Percentiles rank a stretch among this genome's conserved stretches.
These are phyloP conservation scores for Galagoides demidoff DNA, from an alignment of 2,797 vertebrate genomes.

Conservation along the genomic window DNA sequence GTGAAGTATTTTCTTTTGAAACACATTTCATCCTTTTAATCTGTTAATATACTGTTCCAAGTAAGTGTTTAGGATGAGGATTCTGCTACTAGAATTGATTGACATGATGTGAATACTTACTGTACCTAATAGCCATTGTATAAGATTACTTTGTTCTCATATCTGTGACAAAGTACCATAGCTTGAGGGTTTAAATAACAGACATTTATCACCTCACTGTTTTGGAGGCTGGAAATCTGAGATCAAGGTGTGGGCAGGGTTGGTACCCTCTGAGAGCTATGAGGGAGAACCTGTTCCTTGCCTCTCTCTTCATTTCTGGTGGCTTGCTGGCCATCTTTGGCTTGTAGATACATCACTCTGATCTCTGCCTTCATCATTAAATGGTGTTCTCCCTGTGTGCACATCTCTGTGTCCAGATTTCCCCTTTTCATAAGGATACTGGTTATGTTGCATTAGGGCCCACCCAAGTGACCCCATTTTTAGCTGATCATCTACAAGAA, in stretches of 20 bases:
- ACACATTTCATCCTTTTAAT: slow-evolving; percentile 53
- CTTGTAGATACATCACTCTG: background rate
- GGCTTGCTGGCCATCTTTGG: background rate
- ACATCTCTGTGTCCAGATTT: background rate
- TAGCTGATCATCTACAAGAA: background rate
- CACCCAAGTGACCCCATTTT: background rate
- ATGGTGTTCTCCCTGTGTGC: background rate
- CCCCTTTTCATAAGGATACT: background rate
- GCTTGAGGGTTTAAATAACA: background rate
- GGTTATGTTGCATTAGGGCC: background rate
- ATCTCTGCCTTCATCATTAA: background rate
- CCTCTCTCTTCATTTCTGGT: background rate
- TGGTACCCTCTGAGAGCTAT: background rate
- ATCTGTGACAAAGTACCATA: background rate
- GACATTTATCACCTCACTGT: background rate
- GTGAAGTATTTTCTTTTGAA: slow-evolving; percentile 51
- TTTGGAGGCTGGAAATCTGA: background rate
- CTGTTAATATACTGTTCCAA: slow-evolving; percentile 20
- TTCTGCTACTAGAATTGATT: slow-evolving; percentile 24
- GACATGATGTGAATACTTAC: background rate
- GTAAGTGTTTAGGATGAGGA: slow-evolving; percentile 26
- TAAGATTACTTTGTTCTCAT: background rate
- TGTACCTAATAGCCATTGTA: background rate
- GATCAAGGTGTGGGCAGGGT: background rate
- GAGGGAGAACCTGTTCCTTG: too few species aligned